Base-by-base conservation (phyloP, 1,140 invertebrate genomes). In the Gonioctena quinquepunctata region DNA sequence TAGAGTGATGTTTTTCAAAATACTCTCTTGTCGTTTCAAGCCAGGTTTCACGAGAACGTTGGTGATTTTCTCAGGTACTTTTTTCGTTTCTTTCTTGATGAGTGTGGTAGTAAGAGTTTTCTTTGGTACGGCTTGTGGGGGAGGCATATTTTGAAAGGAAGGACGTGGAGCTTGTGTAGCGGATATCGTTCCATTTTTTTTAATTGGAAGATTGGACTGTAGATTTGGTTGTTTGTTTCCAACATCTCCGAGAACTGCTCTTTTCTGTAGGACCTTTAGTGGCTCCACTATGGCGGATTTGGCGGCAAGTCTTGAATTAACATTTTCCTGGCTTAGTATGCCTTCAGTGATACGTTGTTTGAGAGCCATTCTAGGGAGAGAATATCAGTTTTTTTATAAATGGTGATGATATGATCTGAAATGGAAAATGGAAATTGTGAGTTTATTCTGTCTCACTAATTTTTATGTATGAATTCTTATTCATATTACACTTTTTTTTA, bases 181-280 rank as follows among this genome's bases (percentile, higher is more conserved):
- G 2, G 25, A 66, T 59, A 71, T 67, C 16, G 18, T 8, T 21
- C 62, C 62, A 52, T 25, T 27, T 49, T 64, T 42, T 16, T 70
- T 70, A 8, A 25, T 6, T 5, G 26, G 18, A 8, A 16, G 18
- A 33, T 62, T 56, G 8, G 11, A 26, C 27, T 68, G 42, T 2
- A 23, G 22, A 56, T 2, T 33, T 8, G 28, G 26, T 11, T 76
- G 28, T 69, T 69, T 74, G 64, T 79, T 76, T n/a, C 69, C 73
- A 21, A 77, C 23, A 19, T 79, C 76, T 11, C 68, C 77, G 33
- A 79, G 62, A 13, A 72, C 76, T 28, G 70, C 61, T 57, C 77
- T 68, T 50, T 67, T 76, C 25, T 49, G 66, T 6, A 63, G 48
- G 11, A 13, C 8, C 33, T 66, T 27, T 5, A 25, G n/a, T 18